A percentile compares a stretch with the other conserved stretches of the same genome.
phyloP scores from a whole-genome alignment of 2,888 invertebrate species.

The Dermolepida albohirtum region DNA sequence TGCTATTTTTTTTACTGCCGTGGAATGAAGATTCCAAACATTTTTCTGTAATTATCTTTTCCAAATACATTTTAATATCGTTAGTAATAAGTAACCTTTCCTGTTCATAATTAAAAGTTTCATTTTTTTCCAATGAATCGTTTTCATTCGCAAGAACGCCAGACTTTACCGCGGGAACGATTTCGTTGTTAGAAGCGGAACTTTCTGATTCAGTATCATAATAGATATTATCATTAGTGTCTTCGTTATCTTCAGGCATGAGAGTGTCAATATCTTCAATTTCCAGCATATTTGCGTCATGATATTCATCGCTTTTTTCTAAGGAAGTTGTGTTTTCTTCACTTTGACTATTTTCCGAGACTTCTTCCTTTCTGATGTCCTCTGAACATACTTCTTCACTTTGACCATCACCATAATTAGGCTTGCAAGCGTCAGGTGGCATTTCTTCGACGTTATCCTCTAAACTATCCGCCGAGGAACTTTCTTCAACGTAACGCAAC shows the following conservation, averaged over 20 bases:
- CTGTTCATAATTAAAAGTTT: too few relatives aligned
- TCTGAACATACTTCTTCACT: background rate
- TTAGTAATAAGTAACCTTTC: background rate
- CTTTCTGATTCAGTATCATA: conserved; percentile 28
- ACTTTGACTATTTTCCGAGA: background rate
- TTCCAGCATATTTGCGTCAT: conserved; percentile 9
- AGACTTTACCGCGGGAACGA: too few relatives aligned
- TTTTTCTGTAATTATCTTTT: conserved; percentile 2
- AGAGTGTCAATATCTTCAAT: background rate
- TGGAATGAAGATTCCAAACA: too few relatives aligned
- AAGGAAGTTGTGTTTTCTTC: conserved; percentile 17
- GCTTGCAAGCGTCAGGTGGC: background rate
- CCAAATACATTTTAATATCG: background rate
- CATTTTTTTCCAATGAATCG: background rate
- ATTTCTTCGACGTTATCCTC: background rate
- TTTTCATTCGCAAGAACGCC: background rate
- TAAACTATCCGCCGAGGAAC: conserved; percentile 1
- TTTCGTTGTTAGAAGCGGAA: background rate
- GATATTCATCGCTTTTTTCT: conserved; percentile 25
- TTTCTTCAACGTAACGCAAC: background rate
- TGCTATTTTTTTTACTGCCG: conserved; percentile 11
- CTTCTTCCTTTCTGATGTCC: background rate
- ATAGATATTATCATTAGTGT: conserved; percentile 8
- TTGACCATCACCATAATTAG: conserved; percentile 3
- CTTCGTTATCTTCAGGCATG: conserved; percentile 1